A percentile compares a stretch with the other conserved stretches of the same genome.
phyloP scores from a whole-genome alignment of 2,888 invertebrate species.

The Hypena proboscidalis region DNA sequence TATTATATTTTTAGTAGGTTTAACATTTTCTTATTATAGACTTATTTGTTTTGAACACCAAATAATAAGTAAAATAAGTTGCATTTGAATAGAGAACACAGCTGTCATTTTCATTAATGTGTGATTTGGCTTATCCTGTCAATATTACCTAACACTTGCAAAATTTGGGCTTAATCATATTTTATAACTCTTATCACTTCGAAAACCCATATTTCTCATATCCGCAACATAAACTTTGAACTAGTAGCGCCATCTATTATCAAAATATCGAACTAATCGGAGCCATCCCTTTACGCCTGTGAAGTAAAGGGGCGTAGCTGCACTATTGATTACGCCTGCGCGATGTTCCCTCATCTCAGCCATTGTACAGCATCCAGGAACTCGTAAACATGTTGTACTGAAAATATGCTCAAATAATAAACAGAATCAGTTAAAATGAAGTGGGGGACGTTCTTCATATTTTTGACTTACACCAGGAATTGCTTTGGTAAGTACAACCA shows the following conservation, averaged over 20 bases:
- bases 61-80: too few relatives aligned
- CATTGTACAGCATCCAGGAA: conserved; percentile 35
- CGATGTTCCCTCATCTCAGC: conserved; percentile 41
- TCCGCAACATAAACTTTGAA: conserved; percentile 1
- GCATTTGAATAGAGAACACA: too few relatives aligned
- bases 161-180: too few relatives aligned
- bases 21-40: too few relatives aligned
- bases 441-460: conserved; percentile 53
- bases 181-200: too few relatives aligned
- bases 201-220: neutral
- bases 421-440: conserved; percentile 56
- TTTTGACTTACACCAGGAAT: conserved; percentile 52
- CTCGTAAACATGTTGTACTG: conserved; percentile 55
- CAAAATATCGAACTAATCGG: conserved; percentile 15
- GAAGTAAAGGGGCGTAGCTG: conserved; percentile 19
- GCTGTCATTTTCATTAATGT: too few relatives aligned
- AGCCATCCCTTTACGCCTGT: conserved; percentile 22
- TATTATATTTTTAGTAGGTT: too few relatives aligned
- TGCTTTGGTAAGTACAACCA: conserved; percentile 62
- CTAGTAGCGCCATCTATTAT: conserved; percentile 33
- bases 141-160: too few relatives aligned
- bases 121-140: too few relatives aligned
- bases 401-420: conserved; percentile 38
- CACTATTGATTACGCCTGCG: conserved; percentile 80
- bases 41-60: too few relatives aligned